A percentile compares a stretch with the other conserved stretches of the same genome.
phyloP scores from a whole-genome alignment of 2,797 vertebrate genomes.

The Sebastes reedi region DNA sequence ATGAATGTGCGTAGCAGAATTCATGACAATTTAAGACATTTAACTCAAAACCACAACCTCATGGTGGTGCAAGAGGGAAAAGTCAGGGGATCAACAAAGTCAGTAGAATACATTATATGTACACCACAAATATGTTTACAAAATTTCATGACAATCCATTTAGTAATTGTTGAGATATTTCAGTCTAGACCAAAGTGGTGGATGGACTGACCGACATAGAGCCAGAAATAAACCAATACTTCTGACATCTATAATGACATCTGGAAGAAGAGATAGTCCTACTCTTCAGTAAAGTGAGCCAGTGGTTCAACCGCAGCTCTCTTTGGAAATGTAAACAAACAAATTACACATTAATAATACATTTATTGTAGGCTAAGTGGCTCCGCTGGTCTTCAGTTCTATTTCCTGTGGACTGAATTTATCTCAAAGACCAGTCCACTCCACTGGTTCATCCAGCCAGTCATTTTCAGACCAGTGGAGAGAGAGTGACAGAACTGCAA shows the following conservation, averaged over 20 bases:
- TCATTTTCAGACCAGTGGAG: neutral
- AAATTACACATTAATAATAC: constrained; percentile 22
- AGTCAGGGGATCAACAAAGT: neutral
- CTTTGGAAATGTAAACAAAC: constrained; percentile 21
- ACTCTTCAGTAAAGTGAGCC: neutral
- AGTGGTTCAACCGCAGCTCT: neutral
- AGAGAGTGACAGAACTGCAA: neutral
- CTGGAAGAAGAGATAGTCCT: neutral
- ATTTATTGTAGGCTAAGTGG: neutral
- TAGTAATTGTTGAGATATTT: neutral
- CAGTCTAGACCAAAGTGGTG: neutral
- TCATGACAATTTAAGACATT: neutral
- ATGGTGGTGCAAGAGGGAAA: neutral
- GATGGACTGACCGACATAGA: neutral
- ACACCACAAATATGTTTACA: neutral
- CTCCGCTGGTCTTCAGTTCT: neutral
- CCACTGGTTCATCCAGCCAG: neutral
- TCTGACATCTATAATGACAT: neutral
- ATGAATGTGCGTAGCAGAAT: neutral
- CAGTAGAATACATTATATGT: neutral
- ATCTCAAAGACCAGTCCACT: neutral
- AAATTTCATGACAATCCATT: neutral
- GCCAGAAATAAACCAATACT: neutral
- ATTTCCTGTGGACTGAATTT: neutral
- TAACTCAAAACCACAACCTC: neutral